These are phyloP conservation scores for Trichogramma evanescens DNA, from an alignment of 2,888 invertebrate species.

Conservation along the genomic window DNA sequence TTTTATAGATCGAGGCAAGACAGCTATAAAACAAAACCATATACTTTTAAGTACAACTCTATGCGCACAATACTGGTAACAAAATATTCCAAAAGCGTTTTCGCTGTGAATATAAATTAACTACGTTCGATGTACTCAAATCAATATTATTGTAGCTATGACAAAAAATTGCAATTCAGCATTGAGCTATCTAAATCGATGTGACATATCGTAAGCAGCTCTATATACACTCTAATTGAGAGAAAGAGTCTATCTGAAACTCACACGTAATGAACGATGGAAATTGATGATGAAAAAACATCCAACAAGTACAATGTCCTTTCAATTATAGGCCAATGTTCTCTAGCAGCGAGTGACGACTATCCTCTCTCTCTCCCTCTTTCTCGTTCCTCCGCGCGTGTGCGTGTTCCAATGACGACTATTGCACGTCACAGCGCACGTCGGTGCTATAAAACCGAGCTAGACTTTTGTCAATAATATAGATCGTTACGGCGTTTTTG, in stretches of 20 bases:
- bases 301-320: conserved; percentile 7
- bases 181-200: too few relatives aligned
- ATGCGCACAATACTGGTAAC: too few relatives aligned
- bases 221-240: too few relatives aligned
- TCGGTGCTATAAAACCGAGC: background rate
- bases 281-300: background rate
- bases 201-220: too few relatives aligned
- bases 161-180: too few relatives aligned
- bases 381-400: background rate
- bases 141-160: background rate
- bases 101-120: background rate
- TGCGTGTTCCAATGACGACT: conserved; percentile 16
- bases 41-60: too few relatives aligned
- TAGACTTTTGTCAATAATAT: background rate
- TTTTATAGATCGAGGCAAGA: too few relatives aligned
- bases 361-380: too few relatives aligned
- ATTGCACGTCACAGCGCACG: background rate
- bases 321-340: conserved; percentile 18
- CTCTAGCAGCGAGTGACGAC: background rate
- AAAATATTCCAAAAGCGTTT: too few relatives aligned
- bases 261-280: background rate
- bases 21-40: too few relatives aligned
- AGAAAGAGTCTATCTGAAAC: too few relatives aligned
- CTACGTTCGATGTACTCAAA: background rate
- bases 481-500: too few relatives aligned